Base-by-base conservation (phyloP, 2,113 vertebrate genomes). In the Gavia stellata region DNA sequence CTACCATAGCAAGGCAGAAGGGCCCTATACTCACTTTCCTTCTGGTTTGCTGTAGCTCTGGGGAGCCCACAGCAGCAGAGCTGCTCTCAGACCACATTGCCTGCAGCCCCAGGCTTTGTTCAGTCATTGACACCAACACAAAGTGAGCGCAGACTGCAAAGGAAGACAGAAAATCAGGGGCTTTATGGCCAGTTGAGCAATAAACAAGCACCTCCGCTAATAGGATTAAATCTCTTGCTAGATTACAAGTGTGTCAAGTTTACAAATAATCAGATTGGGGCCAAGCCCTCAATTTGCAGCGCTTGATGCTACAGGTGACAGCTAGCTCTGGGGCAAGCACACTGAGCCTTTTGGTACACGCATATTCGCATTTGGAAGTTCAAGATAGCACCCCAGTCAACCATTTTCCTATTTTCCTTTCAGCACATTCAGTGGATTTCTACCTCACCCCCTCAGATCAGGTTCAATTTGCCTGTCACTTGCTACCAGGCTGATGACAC, bases 401-500 rank as follows among this genome's bases (percentile, higher is more conserved):
- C 8, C 31, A 40, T 25, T 77, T 74, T 74, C 29, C 38, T 44
- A 0, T 58, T 88, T 73, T 38, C 16, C 42, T 84, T 42, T 33
- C 31, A 86, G 42, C 20, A 62, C 25, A 45, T 31, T 12, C 47
- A 68, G n/a, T 40, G 65, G n/a, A 34, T 78, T 68, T 50, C 47
- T 10, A 31, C 23, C 34, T 83, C 62, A 44, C 19, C 4, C 14
- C 3, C 65, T 70, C 77, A 20, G 38, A 12, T 14, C 72, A 73
- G 25, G 61, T 40, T 92, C 47, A 29, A 9, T 44, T 26, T 14
- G 3, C 61, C n/a, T 56, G 36, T 42, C 58, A 4, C 55, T 44
- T 49, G 38, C 68, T 73, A 19, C 73, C 33, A 14, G 3, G 0
- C 29, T 20, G n/a, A 33, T 1, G 3, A n/a, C 26, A n/a, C 0